Conservation (phyloP, 1,140 invertebrate species). For the Wiebesia pumilae region DNA sequence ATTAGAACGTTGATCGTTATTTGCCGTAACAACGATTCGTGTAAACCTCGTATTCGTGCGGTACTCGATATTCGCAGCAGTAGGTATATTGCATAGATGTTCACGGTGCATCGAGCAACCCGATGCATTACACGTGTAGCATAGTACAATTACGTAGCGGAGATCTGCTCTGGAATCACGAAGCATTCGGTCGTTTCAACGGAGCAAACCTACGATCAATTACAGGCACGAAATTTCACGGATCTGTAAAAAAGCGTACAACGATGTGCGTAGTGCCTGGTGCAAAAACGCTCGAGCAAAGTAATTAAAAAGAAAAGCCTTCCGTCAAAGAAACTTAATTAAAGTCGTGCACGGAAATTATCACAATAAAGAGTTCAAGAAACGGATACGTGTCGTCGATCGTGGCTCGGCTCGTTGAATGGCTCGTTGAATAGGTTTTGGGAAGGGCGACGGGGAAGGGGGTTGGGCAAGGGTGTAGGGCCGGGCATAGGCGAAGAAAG, state of each 20-base stretch:
- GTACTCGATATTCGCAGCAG: not conserved
- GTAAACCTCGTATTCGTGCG: not conserved
- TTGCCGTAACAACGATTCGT: not conserved
- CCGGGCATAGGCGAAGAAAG: not conserved
- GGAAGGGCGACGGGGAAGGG: too few species aligned
- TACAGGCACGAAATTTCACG: too few species aligned
- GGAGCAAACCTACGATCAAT: too few species aligned
- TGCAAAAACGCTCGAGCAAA: not conserved
- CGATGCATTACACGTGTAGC: too few species aligned
- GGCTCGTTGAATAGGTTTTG: too few species aligned
- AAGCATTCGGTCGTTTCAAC: too few species aligned
- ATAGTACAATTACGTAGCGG: too few species aligned
- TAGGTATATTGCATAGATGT: not conserved
- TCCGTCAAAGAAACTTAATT: slow-evolving; percentile 10
- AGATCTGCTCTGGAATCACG: too few species aligned
- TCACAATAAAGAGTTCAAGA: slow-evolving; percentile 7
- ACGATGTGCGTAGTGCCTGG: too few species aligned
- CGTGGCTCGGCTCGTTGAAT: too few species aligned
- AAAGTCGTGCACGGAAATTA: not conserved
- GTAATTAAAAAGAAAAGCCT: not conserved
- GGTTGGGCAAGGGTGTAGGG: not conserved
- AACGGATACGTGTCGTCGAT: not conserved
- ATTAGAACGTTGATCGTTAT: not conserved
- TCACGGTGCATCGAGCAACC: not conserved
- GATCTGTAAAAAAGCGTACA: too few species aligned